Evolutionary conservation across 2,113 vertebrate species (phyloP), one percentile per base, ranked within the genome.

Genomic region (Malurus elegans): DNA sequence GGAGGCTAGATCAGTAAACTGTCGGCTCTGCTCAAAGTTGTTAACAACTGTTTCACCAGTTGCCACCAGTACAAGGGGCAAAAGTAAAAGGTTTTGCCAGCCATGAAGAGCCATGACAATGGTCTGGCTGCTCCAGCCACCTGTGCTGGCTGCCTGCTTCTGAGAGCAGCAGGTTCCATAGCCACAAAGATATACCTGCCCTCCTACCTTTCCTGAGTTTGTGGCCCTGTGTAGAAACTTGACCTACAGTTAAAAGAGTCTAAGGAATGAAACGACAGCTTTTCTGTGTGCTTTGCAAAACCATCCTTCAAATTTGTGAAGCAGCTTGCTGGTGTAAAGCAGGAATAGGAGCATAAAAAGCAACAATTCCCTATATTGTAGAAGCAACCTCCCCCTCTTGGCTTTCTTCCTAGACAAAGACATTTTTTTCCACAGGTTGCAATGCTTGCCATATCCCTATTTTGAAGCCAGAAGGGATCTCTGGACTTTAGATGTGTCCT

Each of bases 331-430:
- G 21, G 32, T 76, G n/a, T 6, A 84, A 40, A 78, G 31, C 36
- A 92, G 85, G 17, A 93, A 62, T n/a, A 82, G 51, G 90, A 93
- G 47, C 81, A 88, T 38, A 80, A 92, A 93, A 92, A 75, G 47
- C 44, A 88, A 2, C 47, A 83, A 61, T 62, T 73, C 72, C 32
- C 36, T 50, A 0, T 56, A 62, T 58, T 78, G 61, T 7, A 72
- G 79, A 69, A 92, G 70, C 42, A 89, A 50, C 62, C n/a, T 72
- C 73, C 47, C 29, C 23, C 51, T 86, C 78, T 79, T 81, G 61
- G 79, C 69, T 93, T 92, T 60, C 31, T 72, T 81, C 58, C 78
- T 72, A 79, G 67, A 79, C 54, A 32, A 80, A 23, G 36, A 75
- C 32, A 5, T 38, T 64, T 74, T 76, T 40, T 83, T 15, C 47